Conservation (phyloP, 2,113 vertebrate species). For the Tachysurus vachellii region DNA sequence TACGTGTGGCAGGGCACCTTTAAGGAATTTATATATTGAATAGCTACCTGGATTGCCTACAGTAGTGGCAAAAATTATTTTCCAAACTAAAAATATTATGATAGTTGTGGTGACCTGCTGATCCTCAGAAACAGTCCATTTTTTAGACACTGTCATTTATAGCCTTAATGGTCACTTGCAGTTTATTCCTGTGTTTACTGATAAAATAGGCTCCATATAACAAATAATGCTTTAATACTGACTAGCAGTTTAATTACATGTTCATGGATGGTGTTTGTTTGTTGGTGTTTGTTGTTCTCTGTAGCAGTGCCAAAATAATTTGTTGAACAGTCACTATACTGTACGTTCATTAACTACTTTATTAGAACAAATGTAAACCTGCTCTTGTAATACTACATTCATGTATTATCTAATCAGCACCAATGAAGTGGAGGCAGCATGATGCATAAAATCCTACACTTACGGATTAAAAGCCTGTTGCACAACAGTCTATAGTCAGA, state of each 20-base stretch:
- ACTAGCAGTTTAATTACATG: conserved; percentile 58
- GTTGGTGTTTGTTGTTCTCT: background rate
- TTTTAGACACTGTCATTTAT: background rate
- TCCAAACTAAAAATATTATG: background rate
- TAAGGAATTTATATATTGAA: background rate
- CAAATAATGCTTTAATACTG: conserved; percentile 58
- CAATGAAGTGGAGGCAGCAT: background rate
- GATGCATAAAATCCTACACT: background rate
- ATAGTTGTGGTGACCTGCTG: background rate
- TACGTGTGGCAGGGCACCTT: too few species aligned
- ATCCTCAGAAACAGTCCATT: background rate
- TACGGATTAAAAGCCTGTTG: background rate
- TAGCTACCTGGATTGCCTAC: background rate
- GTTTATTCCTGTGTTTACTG: conserved; percentile 50
- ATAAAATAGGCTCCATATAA: conserved; percentile 70
- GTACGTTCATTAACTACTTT: background rate
- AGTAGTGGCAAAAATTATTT: background rate
- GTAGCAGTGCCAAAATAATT: background rate
- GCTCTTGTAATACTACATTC: background rate
- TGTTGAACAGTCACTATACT: conserved; percentile 9
- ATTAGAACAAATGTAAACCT: background rate
- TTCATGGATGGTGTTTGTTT: conserved; percentile 37
- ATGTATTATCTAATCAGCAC: background rate
- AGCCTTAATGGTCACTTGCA: conserved; percentile 46
- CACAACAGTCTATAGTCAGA: background rate